Conservation (phyloP, 2,113 vertebrate genomes). For the Pantherophis guttatus region DNA sequence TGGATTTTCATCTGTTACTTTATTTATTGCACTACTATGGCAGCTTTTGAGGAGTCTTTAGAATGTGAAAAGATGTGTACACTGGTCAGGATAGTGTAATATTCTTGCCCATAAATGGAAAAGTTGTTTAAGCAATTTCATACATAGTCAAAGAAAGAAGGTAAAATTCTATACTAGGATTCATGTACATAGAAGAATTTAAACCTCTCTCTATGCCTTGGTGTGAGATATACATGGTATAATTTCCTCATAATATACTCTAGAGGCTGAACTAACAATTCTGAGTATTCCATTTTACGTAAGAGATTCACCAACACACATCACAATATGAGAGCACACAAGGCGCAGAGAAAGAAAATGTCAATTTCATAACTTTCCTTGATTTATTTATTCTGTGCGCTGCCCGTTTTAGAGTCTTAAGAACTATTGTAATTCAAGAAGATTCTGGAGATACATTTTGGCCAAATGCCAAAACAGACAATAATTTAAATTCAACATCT, state of each 20-base stretch:
- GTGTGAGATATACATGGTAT: background rate
- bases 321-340: background rate
- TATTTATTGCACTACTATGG: background rate
- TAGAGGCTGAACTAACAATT: background rate
- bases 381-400: background rate
- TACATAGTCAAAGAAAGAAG: background rate
- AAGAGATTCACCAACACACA: background rate
- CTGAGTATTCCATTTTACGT: background rate
- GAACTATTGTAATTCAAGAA: slow-evolving; percentile 26
- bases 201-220: background rate
- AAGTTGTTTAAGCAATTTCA: background rate
- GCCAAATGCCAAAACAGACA: slow-evolving; percentile 43
- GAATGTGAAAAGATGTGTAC: background rate
- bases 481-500: slow-evolving; percentile 51
- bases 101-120: background rate
- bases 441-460: slow-evolving; percentile 39
- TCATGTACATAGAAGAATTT: background rate
- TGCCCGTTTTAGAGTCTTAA: slow-evolving; percentile 31
- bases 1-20: background rate
- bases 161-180: background rate
- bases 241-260: background rate
- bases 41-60: background rate
- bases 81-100: background rate
- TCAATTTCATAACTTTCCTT: background rate
- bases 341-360: background rate